These are phyloP conservation scores for Nycticorax nycticorax DNA, from an alignment of 2,113 vertebrate species.

Conservation along the genomic window DNA sequence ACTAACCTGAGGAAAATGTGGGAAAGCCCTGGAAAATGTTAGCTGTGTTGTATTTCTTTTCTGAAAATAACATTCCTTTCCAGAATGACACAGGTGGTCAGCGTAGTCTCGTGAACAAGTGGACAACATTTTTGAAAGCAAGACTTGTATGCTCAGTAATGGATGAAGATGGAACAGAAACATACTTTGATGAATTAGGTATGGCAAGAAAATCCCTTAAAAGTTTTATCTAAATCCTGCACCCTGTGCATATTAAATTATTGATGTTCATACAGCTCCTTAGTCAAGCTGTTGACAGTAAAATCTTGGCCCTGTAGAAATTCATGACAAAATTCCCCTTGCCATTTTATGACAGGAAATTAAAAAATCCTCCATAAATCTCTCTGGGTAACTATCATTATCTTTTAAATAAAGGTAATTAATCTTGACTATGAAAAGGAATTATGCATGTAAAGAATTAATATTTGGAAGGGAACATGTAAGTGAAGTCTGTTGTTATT, in stretches of 20 bases:
- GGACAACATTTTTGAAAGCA: conserved; percentile 97
- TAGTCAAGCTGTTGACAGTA: not conserved
- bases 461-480: not conserved
- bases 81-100: conserved; percentile 97
- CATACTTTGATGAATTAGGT: conserved; percentile 96
- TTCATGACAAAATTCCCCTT: not conserved
- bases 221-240: not conserved
- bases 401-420: not conserved
- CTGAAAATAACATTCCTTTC: conserved; percentile 32
- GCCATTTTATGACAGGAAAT: not conserved
- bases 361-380: not conserved
- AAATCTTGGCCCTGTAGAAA: not conserved
- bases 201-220: not conserved
- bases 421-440: not conserved
- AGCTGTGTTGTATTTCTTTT: not conserved
- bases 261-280: not conserved
- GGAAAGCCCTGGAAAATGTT: not conserved
- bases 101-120: conserved; percentile 97
- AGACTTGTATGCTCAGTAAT: conserved; percentile 94
- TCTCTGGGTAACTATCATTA: not conserved
- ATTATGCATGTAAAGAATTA: not conserved
- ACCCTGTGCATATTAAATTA: not conserved
- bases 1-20: not conserved
- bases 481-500: not conserved
- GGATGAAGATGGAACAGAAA: conserved; percentile 95